These are phyloP conservation scores for Brenthis ino DNA, from an alignment of 2,888 invertebrate genomes.

Conservation along the genomic window DNA sequence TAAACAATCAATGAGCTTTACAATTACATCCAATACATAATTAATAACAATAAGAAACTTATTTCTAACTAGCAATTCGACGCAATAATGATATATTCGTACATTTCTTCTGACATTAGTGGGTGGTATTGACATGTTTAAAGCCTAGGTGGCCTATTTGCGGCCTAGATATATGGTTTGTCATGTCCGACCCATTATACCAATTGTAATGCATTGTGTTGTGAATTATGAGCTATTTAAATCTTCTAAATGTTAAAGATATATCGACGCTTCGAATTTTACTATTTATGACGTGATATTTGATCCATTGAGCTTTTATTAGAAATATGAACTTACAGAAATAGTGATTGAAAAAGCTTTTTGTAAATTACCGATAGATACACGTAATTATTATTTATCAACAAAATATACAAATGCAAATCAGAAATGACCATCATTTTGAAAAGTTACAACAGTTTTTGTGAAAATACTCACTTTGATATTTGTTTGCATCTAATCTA, in stretches of 20 bases:
- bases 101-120: slow-evolving; percentile 26
- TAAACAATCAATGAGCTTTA: background rate
- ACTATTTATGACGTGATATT: background rate
- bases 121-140: slow-evolving; percentile 37
- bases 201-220: slow-evolving; percentile 23
- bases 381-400: too few species aligned
- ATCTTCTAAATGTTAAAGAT: slow-evolving; percentile 19
- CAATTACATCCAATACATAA: background rate
- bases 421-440: too few species aligned
- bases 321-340: background rate
- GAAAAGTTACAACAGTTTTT: too few species aligned
- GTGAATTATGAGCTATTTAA: slow-evolving; percentile 23
- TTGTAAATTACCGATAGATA: too few species aligned
- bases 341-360: too few species aligned
- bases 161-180: slow-evolving; percentile 37
- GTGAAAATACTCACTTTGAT: too few species aligned
- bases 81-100: slow-evolving; percentile 9
- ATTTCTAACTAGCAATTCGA: background rate
- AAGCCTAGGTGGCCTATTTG: slow-evolving; percentile 37
- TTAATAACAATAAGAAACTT: background rate
- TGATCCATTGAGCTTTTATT: background rate
- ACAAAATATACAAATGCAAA: too few species aligned
- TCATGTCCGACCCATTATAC: slow-evolving; percentile 32
- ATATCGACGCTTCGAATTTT: slow-evolving; percentile 13
- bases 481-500: too few species aligned